Conservation (phyloP, 2,113 vertebrate species). For the Ellobius talpinus region DNA sequence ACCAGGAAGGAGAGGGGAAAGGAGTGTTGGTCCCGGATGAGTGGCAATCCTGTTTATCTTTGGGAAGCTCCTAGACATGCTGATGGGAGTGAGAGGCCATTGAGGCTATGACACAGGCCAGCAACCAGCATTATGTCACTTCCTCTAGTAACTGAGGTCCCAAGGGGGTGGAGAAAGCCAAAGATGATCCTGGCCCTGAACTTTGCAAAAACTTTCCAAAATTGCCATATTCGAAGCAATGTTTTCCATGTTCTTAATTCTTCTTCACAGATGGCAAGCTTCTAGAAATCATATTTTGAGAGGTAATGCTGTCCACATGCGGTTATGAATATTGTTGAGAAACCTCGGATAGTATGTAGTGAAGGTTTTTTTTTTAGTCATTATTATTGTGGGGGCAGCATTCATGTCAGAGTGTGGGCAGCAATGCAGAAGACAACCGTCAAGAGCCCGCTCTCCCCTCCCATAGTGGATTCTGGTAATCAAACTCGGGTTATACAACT, state of each 20-base stretch:
- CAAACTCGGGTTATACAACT: not conserved
- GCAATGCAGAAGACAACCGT: not conserved
- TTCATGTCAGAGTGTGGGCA: not conserved
- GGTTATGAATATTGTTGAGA: slow-evolving; percentile 17
- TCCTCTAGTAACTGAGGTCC: not conserved
- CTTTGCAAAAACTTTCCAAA: not conserved
- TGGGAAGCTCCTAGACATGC: not conserved
- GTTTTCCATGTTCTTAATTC: slow-evolving; percentile 40
- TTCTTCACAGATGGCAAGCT: slow-evolving; percentile 61
- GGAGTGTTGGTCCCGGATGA: not conserved
- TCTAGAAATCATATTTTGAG: slow-evolving; percentile 61
- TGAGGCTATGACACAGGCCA: no score
- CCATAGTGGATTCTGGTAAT: not conserved
- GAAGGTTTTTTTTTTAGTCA: not conserved
- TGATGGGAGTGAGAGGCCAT: accelerated
- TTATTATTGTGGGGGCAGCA: not conserved
- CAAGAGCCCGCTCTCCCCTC: not conserved
- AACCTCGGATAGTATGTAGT: not conserved
- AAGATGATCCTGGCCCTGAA: not conserved
- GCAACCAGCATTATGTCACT: accelerated
- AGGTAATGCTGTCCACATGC: slow-evolving; percentile 52
- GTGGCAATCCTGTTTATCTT: accelerated
- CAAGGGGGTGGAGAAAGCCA: not conserved
- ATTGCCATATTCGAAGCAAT: not conserved
- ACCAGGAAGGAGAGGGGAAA: not conserved